A percentile compares a stretch with the other conserved stretches of the same genome.
Conservation (phyloP, 2,797 vertebrate species). For the Fundulus diaphanus region DNA sequence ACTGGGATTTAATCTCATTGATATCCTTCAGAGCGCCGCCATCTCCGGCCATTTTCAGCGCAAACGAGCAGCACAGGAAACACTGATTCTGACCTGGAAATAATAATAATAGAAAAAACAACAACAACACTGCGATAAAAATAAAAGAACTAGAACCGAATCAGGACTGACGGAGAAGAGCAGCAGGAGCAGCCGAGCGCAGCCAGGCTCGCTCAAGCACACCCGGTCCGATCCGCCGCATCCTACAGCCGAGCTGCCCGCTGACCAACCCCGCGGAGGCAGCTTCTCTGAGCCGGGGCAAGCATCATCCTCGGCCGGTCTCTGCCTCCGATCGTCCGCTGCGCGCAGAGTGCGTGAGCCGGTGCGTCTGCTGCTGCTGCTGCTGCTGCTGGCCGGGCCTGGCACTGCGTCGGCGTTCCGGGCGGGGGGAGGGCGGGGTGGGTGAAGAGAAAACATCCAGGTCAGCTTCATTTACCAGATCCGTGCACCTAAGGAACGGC, state of each 20-base stretch:
- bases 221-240: slow-evolving; percentile 46
- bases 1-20: slow-evolving; percentile 94
- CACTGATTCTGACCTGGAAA: slow-evolving; percentile 81
- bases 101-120: too few species aligned
- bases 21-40: slow-evolving; percentile 86
- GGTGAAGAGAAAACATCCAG: too few species aligned
- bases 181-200: slow-evolving; percentile 61
- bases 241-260: slow-evolving; percentile 45
- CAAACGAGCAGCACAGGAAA: slow-evolving; percentile 84
- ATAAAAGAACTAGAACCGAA: slow-evolving; percentile 44
- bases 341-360: slow-evolving; percentile 52
- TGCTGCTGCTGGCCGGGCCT: slow-evolving; percentile 36
- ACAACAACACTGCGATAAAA: slow-evolving; percentile 54
- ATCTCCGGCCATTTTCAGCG: slow-evolving; percentile 88
- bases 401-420: slow-evolving; percentile 49
- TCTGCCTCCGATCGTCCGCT: slow-evolving; percentile 49
- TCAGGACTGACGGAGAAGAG: slow-evolving; percentile 51
- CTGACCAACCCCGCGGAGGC: slow-evolving; percentile 24
- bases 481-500: background rate
- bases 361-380: slow-evolving; percentile 43
- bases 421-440: slow-evolving; percentile 32
- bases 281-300: slow-evolving; percentile 45
- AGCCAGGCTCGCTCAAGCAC: slow-evolving; percentile 59
- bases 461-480: slow-evolving; percentile 1
- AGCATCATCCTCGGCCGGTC: slow-evolving; percentile 55